phyloP scores from a whole-genome alignment of 1,140 invertebrate genomes.

The Sycophila sp. region DNA sequence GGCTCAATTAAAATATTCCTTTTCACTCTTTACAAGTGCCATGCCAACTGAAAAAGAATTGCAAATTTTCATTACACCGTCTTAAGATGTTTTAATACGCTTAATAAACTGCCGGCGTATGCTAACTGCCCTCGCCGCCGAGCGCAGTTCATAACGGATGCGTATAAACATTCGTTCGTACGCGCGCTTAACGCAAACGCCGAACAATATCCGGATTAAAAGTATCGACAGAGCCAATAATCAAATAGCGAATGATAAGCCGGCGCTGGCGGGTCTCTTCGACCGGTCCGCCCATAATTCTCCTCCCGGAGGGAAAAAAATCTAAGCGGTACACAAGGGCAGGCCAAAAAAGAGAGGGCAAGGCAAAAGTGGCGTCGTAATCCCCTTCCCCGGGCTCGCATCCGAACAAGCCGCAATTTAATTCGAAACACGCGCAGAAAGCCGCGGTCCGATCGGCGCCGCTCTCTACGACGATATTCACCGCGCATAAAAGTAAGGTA shows the following conservation, averaged over 20 bases:
- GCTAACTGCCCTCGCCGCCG: no score
- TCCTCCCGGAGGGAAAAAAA: constrained; percentile 19
- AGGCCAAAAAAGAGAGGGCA: neutral
- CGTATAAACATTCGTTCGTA: no score
- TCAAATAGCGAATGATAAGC: constrained; percentile 14
- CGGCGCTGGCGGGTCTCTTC: neutral
- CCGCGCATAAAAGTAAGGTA: constrained; percentile 19
- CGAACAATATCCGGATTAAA: neutral
- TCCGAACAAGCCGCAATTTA: constrained; percentile 19
- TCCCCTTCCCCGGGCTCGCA: no score
- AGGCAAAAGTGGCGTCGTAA: no score
- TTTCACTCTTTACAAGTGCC: no score
- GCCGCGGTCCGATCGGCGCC: constrained; percentile 2
- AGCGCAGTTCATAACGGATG: no score
- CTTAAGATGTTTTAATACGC: no score
- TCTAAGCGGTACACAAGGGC: constrained; percentile 17
- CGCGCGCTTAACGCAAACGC: no score
- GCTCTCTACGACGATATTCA: neutral
- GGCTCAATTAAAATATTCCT: no score
- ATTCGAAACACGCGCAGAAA: constrained; percentile 12
- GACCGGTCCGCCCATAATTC: neutral
- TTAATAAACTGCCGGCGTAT: no score
- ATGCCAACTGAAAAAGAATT: no score
- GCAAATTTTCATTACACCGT: no score
- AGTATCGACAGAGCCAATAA: constrained; percentile 3